Percentiles rank a stretch among this genome's conserved stretches.
These are phyloP conservation scores for Arctia plantaginis DNA, from an alignment of 2,888 invertebrate genomes.

Conservation along the genomic window DNA sequence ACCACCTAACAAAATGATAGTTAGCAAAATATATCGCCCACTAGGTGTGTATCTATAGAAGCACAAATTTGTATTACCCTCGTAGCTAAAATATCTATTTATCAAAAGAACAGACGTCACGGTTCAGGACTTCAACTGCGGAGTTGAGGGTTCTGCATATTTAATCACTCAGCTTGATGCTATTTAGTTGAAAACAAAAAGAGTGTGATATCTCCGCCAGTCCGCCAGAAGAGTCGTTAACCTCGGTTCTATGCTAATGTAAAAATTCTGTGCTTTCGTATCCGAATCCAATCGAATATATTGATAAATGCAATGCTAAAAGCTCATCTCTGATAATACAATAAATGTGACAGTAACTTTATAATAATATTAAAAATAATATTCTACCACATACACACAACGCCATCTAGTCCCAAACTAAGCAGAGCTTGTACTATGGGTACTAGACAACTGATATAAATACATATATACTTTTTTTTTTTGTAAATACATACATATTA, in stretches of 20 bases:
- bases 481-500: too few species aligned
- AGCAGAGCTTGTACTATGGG: too few species aligned
- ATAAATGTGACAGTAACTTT: too few species aligned
- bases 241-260: constrained; percentile 29
- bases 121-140: constrained; percentile 46
- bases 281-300: constrained; percentile 29
- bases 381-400: too few species aligned
- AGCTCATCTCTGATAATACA: not conserved
- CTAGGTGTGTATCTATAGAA: not conserved
- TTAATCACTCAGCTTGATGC: constrained; percentile 41
- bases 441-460: too few species aligned
- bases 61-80: constrained; percentile 18
- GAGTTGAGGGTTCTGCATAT: constrained; percentile 36
- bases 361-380: too few species aligned
- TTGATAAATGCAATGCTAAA: constrained; percentile 26
- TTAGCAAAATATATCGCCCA: too few species aligned
- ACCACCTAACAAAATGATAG: too few species aligned
- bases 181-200: constrained; percentile 48
- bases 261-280: not conserved
- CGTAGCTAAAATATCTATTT: constrained; percentile 20
- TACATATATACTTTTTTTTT: too few species aligned
- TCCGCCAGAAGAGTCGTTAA: constrained; percentile 56
- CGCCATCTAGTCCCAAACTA: too few species aligned
- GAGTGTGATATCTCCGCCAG: constrained; percentile 40
- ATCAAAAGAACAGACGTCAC: constrained; percentile 32